These are phyloP conservation scores for Cybosia mesomella DNA, from an alignment of 2,888 invertebrate species.

Conservation along the genomic window DNA sequence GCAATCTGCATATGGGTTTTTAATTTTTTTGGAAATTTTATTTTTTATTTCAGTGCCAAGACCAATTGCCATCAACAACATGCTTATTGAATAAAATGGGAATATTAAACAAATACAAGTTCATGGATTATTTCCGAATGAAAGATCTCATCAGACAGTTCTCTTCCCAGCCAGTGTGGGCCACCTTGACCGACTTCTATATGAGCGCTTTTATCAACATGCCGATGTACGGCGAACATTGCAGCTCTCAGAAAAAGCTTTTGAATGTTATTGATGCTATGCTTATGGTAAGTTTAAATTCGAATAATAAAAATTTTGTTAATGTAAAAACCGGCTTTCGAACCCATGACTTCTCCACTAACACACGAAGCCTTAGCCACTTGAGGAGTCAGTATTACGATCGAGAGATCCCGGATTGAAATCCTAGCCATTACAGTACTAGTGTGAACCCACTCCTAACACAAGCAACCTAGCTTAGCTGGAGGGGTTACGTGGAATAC, in stretches of 20 bases:
- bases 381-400: too few relatives aligned
- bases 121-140: constrained; percentile 79
- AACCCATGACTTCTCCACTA: too few relatives aligned
- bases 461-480: too few relatives aligned
- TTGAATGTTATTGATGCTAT: constrained; percentile 77
- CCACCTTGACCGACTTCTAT: constrained; percentile 53
- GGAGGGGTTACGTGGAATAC: too few relatives aligned
- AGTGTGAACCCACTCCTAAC: too few relatives aligned
- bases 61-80: constrained; percentile 61
- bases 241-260: constrained; percentile 73
- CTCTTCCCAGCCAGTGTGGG: constrained; percentile 57
- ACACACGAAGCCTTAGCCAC: too few relatives aligned
- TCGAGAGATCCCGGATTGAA: too few relatives aligned
- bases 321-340: too few relatives aligned
- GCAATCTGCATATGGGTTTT: too few relatives aligned
- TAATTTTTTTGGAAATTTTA: not conserved
- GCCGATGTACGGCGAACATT: constrained; percentile 69
- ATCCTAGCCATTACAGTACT: too few relatives aligned
- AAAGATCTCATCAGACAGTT: constrained; percentile 69
- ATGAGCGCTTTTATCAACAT: constrained; percentile 59
- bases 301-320: not conserved
- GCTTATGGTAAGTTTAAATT: constrained; percentile 66
- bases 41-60: constrained; percentile 67
- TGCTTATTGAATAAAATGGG: constrained; percentile 75
- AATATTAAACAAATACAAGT: constrained; percentile 73